These are phyloP conservation scores for Isurus oxyrinchus DNA, from an alignment of 2,113 vertebrate species.

Conservation along the genomic window DNA sequence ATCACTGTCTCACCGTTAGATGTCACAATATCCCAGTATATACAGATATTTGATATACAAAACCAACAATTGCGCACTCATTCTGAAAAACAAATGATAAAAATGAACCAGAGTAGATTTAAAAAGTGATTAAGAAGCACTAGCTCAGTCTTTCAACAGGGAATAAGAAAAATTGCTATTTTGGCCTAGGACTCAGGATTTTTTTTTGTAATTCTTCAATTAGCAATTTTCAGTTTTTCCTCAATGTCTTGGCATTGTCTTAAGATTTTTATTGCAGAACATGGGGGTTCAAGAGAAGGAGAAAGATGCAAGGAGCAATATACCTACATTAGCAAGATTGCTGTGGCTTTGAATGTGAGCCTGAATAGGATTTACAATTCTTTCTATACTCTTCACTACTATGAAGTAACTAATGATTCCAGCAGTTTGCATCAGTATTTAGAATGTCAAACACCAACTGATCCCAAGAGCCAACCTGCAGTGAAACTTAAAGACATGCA, in stretches of 20 bases:
- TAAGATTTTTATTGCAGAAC: not conserved
- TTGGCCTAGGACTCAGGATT: not conserved
- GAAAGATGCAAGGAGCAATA: not conserved
- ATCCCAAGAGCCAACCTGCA: not conserved
- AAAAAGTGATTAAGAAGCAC: constrained; percentile 1
- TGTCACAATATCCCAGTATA: constrained; percentile 34
- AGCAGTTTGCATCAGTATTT: not conserved
- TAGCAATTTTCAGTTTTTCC: not conserved
- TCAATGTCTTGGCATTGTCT: not conserved
- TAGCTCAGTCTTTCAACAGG: constrained; percentile 20
- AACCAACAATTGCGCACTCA: constrained; percentile 29
- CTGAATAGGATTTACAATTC: not conserved
- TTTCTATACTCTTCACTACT: not conserved
- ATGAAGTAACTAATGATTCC: not conserved
- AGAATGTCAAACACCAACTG: not conserved
- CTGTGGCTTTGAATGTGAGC: not conserved
- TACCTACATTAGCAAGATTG: not conserved
- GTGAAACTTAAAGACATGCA: not conserved
- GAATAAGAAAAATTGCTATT: constrained; percentile 1
- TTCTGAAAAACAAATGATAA: constrained; percentile 28
- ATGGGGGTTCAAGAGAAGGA: not conserved
- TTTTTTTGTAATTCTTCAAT: not conserved
- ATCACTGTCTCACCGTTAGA: not conserved
- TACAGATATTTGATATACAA: constrained; percentile 36
- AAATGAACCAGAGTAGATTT: constrained; percentile 1